A percentile compares a stretch with the other conserved stretches of the same genome.
phyloP scores from a whole-genome alignment of 2,797 vertebrate genomes.

The Esox lucius region DNA sequence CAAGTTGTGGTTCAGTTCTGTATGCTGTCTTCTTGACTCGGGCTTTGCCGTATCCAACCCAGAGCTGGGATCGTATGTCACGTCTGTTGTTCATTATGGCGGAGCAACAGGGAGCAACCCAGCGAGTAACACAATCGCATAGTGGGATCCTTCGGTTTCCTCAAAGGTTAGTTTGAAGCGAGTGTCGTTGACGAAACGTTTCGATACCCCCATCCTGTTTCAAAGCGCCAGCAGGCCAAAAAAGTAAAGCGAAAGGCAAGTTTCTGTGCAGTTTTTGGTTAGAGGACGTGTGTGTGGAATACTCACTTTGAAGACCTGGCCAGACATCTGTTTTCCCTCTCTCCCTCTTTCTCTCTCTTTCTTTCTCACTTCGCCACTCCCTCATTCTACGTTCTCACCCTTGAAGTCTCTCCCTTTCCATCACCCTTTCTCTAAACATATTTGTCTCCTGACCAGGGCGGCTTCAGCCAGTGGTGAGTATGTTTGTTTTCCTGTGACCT shows the following conservation, averaged over 20 bases:
- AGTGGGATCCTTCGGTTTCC: background rate
- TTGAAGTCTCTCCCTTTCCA: background rate
- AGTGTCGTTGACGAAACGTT: constrained; percentile 17
- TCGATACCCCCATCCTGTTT: background rate
- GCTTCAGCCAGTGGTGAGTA: constrained; percentile 32
- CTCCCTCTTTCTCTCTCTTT: constrained; percentile 1
- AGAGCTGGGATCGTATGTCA: constrained; percentile 10
- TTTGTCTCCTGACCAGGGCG: background rate
- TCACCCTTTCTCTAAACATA: background rate
- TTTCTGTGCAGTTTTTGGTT: constrained; percentile 42
- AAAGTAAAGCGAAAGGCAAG: constrained; percentile 48
- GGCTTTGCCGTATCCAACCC: constrained; percentile 27
- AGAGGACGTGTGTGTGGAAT: constrained; percentile 50
- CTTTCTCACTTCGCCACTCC: constrained; percentile 37
- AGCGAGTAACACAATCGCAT: constrained; percentile 34
- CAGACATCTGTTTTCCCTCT: constrained; percentile 77
- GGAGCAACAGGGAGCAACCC: constrained; percentile 17
- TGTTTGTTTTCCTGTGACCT: constrained; percentile 48
- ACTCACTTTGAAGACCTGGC: constrained; percentile 73
- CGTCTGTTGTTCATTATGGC: constrained; percentile 51
- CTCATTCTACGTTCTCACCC: background rate
- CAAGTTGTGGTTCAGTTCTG: constrained; percentile 21
- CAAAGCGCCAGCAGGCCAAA: background rate
- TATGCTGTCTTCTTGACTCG: constrained; percentile 21
- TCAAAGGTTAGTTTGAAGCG: constrained; percentile 10